phyloP scores from a whole-genome alignment of 2,888 invertebrate species.

The Xestia xanthographa region DNA sequence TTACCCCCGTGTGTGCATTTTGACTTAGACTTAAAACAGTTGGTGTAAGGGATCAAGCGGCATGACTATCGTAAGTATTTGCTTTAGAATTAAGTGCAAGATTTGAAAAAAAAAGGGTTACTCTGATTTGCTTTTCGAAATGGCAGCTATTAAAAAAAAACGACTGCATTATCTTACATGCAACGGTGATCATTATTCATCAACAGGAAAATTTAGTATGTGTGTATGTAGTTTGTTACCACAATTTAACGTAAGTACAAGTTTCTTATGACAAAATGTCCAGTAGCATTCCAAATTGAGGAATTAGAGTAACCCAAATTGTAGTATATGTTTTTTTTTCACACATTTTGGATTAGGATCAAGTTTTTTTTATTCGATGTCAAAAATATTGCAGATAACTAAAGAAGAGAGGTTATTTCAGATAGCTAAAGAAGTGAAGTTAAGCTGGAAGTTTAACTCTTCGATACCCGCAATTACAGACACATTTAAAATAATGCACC shows the following conservation, averaged over 20 bases:
- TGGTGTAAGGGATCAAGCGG: slow-evolving; percentile 87
- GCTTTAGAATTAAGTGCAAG: slow-evolving; percentile 64
- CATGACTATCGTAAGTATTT: slow-evolving; percentile 70
- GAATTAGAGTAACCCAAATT: slow-evolving; percentile 54
- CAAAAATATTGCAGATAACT: background rate
- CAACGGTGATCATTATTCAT: background rate
- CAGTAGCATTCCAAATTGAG: background rate
- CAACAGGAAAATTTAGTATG: background rate
- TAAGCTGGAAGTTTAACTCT: no score
- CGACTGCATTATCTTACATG: background rate
- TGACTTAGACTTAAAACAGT: slow-evolving; percentile 81
- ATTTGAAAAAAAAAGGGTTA: slow-evolving; percentile 49
- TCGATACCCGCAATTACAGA: no score
- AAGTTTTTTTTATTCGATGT: background rate
- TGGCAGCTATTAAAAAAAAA: background rate
- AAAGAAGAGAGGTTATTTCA: background rate
- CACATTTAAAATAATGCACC: no score
- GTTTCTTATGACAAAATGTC: background rate
- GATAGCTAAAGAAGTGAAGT: background rate
- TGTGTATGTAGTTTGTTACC: slow-evolving; percentile 4
- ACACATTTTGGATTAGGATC: slow-evolving; percentile 54
- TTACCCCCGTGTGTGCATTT: slow-evolving; percentile 80
- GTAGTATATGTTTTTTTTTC: slow-evolving; percentile 15
- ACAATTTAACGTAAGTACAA: background rate
- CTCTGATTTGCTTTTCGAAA: slow-evolving; percentile 48